Evolutionary conservation across 1,140 invertebrate genomes (phyloP), one percentile per base, ranked within the genome.

Genomic region (Musca domestica): DNA sequence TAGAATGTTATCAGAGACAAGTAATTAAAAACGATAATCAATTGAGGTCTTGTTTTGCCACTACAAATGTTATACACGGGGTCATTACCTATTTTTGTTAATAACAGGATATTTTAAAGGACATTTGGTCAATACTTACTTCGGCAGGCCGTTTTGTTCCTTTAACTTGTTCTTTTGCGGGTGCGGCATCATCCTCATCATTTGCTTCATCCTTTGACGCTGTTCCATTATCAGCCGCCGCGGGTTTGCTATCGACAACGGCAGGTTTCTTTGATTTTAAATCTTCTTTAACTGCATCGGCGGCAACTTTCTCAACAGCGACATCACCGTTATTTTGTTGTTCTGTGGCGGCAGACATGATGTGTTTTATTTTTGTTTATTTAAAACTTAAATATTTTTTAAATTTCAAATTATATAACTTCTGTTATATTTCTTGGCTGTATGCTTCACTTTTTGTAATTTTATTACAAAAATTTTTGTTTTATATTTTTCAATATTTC

Each of bases 321-420:
- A 80, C 74, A 76, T 80, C 77, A 48, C 78, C 78, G 71, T 80
- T 80, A 71, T 80, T 80, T 77, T 80, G 76, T 77, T 80, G 76
- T 80, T 80, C 78, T 77, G 78, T 80, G 71, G 76, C 78, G 69
- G 78, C 78, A 73, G 78, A 80, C 77, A 80, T 80, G 58, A 71
- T 73, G 30, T 69, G 61, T 69, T 41, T 76, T 69, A 46, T 68
- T 68, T 70, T 69, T 19, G 10, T 61, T 61, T 61, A 61, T 34
- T 30, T 34, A 69, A 68, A 69, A 65, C 71, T 64, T 66, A 64
- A 48, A 67, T 66, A 54, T 64, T 67, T 67, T 69, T 23, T 48
- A 20, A 25, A 20, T 46, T 64, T 25, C 12, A 27, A 49, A 56
- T 69, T 69, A 69, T 69, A 65, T 69, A 69, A 69, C 63, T 69